Evolutionary conservation across 1,140 invertebrate genomes (phyloP).

Genomic region (Papilio polyxenes): DNA sequence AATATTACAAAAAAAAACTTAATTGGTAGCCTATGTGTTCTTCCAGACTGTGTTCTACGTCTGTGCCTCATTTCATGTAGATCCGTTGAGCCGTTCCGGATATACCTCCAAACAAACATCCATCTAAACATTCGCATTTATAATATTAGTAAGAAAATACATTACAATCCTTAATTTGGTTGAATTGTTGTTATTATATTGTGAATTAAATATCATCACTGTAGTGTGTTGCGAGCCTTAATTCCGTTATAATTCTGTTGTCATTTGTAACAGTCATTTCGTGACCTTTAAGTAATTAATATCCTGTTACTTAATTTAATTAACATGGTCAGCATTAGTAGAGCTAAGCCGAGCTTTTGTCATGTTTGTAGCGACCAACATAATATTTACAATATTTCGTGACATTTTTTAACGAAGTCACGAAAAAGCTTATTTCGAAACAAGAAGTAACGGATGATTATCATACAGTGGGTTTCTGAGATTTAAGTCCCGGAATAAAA

Average conservation of each 20-base stretch:
- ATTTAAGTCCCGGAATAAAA: too few relatives aligned
- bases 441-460: too few relatives aligned
- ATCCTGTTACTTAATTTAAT: constrained; percentile 29
- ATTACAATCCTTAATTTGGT: too few relatives aligned
- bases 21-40: too few relatives aligned
- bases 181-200: not conserved
- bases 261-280: constrained; percentile 35
- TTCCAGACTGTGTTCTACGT: too few relatives aligned
- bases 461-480: too few relatives aligned
- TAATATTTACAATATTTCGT: not conserved
- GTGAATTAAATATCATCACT: not conserved
- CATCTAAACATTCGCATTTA: too few relatives aligned
- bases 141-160: too few relatives aligned
- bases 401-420: not conserved
- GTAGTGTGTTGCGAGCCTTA: constrained; percentile 8
- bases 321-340: constrained; percentile 20
- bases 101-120: too few relatives aligned
- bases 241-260: constrained; percentile 25
- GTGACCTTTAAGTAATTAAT: constrained; percentile 37
- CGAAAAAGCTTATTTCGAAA: not conserved
- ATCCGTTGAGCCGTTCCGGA: too few relatives aligned
- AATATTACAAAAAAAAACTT: too few relatives aligned
- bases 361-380: not conserved
- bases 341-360: not conserved
- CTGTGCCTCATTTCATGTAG: too few relatives aligned